Percentiles rank a stretch among this genome's conserved stretches.
Evolutionary conservation across 2,113 vertebrate species (phyloP).

Genomic region (Sula dactylatra): DNA sequence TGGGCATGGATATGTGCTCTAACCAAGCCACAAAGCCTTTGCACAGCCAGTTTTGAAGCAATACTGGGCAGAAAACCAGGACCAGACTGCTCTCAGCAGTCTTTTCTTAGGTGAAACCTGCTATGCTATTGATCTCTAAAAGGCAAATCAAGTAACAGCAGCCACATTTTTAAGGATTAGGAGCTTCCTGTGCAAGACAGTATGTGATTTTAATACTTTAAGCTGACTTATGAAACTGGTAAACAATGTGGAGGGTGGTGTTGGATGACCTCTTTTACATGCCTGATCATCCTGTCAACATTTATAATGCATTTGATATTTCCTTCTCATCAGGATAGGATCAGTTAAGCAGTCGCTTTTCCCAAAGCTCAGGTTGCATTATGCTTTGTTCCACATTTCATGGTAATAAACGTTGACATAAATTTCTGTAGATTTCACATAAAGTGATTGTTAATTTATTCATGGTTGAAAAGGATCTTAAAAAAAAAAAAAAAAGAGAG

Average conservation of each 20-base stretch:
- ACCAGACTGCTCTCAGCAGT: not conserved
- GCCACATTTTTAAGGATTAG: slow-evolving; percentile 62
- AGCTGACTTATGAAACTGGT: slow-evolving; percentile 44
- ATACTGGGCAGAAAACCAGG: not conserved
- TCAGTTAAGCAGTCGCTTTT: slow-evolving; percentile 56
- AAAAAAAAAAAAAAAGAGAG: not conserved
- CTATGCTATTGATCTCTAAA: slow-evolving; percentile 34
- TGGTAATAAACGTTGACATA: slow-evolving; percentile 55
- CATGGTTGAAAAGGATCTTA: slow-evolving; percentile 22
- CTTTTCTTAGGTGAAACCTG: slow-evolving; percentile 38
- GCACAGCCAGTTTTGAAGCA: not conserved
- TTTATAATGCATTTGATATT: slow-evolving; percentile 48
- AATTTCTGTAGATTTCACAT: slow-evolving; percentile 54
- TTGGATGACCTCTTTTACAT: slow-evolving; percentile 53
- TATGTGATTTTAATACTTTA: slow-evolving; percentile 61
- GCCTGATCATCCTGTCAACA: slow-evolving; percentile 38
- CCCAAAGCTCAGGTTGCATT: slow-evolving; percentile 53
- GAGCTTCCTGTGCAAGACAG: slow-evolving; percentile 44
- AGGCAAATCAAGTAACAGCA: slow-evolving; percentile 55
- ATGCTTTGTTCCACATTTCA: slow-evolving; percentile 44
- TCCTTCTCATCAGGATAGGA: slow-evolving; percentile 39
- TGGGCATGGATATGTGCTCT: not conserved
- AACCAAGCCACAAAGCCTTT: not conserved
- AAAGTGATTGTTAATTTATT: slow-evolving; percentile 55
- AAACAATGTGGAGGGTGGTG: slow-evolving; percentile 32